phyloP scores from a whole-genome alignment of 2,113 vertebrate species.

The Cryptotis parvus region DNA sequence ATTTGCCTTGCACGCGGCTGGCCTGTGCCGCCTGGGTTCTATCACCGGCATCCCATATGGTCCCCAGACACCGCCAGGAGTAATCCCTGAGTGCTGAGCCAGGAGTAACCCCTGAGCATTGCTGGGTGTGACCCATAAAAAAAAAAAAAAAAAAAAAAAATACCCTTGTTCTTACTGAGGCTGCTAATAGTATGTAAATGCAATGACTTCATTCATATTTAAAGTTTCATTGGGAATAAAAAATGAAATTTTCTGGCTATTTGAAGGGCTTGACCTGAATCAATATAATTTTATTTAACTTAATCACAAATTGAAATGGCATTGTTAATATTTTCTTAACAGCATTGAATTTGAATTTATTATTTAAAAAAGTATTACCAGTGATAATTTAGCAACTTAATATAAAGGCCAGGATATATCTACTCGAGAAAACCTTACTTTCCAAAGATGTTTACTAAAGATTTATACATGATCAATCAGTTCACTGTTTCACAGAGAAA shows the following conservation, averaged over 20 bases:
- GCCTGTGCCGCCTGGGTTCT: no score
- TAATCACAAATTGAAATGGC: conserved; percentile 20
- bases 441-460: conserved; percentile 21
- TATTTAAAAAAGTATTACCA: conserved; percentile 44
- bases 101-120: no score
- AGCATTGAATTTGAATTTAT: conserved; percentile 18
- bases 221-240: not conserved
- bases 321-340: conserved; percentile 5
- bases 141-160: no score
- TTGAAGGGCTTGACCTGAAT: not conserved
- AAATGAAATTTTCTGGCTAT: conserved; percentile 36
- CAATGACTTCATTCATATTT: not conserved
- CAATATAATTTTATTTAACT: not conserved
- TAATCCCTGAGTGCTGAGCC: no score
- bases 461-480: conserved; percentile 44
- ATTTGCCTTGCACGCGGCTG: no score
- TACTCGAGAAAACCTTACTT: not conserved
- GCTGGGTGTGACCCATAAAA: no score
- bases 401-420: not conserved
- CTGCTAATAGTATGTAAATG: conserved; percentile 11
- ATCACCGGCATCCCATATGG: no score
- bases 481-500: not conserved
- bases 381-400: conserved; percentile 17
- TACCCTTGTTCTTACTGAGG: not conserved
- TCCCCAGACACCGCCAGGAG: no score